These are phyloP conservation scores for Rhyacophila evoluta DNA, from an alignment of 2,888 invertebrate genomes.

Conservation along the genomic window DNA sequence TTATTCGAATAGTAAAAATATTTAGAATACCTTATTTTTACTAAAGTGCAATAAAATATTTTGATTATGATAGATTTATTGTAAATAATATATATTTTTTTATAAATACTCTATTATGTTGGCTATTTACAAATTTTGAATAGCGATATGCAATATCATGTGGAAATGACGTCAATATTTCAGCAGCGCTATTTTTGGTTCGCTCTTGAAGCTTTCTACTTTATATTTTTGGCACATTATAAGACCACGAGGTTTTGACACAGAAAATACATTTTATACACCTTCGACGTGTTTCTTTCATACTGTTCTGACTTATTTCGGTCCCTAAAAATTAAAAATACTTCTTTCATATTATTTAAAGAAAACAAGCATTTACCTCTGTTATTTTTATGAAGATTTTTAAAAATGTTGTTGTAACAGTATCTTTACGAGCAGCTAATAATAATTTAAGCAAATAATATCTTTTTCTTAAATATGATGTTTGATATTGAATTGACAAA, in stretches of 20 bases:
- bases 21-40: neutral
- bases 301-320: neutral
- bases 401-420: too few species aligned
- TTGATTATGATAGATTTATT: neutral
- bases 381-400: too few species aligned
- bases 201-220: slow-evolving; percentile 49
- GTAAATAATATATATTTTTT: neutral
- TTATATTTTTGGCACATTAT: slow-evolving; percentile 52
- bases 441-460: too few species aligned
- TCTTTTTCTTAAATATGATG: too few species aligned
- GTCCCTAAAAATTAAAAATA: neutral
- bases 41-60: neutral
- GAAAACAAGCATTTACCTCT: too few species aligned
- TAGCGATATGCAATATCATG: slow-evolving; percentile 51
- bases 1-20: neutral
- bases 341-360: too few species aligned
- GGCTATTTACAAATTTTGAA: neutral
- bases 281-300: neutral
- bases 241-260: slow-evolving; percentile 53
- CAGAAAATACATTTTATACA: slow-evolving; percentile 29
- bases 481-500: too few species aligned
- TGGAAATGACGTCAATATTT: slow-evolving; percentile 50
- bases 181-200: slow-evolving; percentile 54
- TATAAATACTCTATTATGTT: neutral
- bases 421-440: too few species aligned